These are phyloP conservation scores for Vulpes vulpes DNA, from an alignment of 2,113 vertebrate species.

Conservation along the genomic window DNA sequence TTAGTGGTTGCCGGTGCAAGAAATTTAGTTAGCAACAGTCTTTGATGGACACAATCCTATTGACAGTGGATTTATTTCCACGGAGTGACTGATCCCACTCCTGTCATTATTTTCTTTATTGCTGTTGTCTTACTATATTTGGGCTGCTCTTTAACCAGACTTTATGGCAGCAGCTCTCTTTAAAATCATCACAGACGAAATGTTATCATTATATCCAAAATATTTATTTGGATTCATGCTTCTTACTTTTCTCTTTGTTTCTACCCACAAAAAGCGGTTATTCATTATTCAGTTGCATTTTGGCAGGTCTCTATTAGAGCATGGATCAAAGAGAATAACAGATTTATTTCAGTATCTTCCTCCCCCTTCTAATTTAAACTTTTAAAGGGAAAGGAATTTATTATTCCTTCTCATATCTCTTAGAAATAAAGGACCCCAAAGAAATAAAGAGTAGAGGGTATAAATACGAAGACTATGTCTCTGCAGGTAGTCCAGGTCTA, in stretches of 20 bases:
- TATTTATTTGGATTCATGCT: not conserved
- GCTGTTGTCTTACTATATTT: not conserved
- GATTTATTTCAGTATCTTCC: not conserved
- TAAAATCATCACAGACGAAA: not conserved
- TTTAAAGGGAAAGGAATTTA: not conserved
- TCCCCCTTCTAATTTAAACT: not conserved
- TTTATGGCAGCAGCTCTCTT: conserved; percentile 26
- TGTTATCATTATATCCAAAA: not conserved
- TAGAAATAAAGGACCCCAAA: not conserved
- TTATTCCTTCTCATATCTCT: not conserved
- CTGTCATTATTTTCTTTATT: conserved; percentile 1
- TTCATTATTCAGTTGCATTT: not conserved
- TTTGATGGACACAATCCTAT: not conserved
- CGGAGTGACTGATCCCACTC: not conserved
- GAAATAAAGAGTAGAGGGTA: not conserved
- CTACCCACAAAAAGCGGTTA: not conserved
- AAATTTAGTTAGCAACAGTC: not conserved
- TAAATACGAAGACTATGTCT: not conserved
- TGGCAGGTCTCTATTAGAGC: not conserved
- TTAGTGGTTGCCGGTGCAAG: not conserved
- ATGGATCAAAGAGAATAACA: not conserved
- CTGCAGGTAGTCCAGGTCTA: not conserved
- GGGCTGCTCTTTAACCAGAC: not conserved
- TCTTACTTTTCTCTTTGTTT: not conserved
- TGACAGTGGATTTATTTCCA: conserved; percentile 14